phyloP scores from a whole-genome alignment of 64 coral and sea anemone genomes.

The Actinia equina region DNA sequence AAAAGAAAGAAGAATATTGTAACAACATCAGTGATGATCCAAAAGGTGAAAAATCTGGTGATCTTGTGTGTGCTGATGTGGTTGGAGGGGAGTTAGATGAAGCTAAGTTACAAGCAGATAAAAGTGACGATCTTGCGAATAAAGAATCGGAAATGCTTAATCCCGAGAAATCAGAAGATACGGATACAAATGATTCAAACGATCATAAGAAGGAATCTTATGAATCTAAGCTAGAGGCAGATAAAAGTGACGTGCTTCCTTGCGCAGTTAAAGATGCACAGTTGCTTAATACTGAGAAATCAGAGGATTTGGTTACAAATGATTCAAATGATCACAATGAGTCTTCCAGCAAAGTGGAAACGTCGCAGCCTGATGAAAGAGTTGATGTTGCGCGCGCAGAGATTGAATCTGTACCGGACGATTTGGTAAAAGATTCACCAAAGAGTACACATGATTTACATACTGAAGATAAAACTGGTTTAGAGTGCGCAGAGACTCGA shows the following conservation, averaged over 20 bases:
- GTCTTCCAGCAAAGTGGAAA: background rate
- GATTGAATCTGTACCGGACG: background rate
- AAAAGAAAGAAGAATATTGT: background rate
- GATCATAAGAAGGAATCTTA: background rate
- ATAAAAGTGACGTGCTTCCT: background rate
- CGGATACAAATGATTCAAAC: background rate
- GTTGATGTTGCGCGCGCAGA: background rate
- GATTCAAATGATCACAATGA: background rate
- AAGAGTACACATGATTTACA: background rate
- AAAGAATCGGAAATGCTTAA: background rate
- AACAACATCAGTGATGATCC: background rate
- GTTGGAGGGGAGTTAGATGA: background rate
- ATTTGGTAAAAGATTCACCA: background rate
- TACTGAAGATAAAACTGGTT: background rate
- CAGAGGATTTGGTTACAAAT: background rate
- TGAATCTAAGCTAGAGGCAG: background rate
- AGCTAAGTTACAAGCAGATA: background rate
- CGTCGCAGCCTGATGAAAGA: no score
- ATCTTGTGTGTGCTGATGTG: no score
- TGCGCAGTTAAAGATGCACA: background rate
- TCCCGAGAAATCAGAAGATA: background rate
- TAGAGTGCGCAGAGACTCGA: background rate
- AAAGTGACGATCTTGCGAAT: background rate
- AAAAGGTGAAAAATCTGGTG: no score
- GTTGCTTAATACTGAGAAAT: background rate